These are phyloP conservation scores for Amazona finschi DNA, from an alignment of 2,797 vertebrate species.

Conservation along the genomic window DNA sequence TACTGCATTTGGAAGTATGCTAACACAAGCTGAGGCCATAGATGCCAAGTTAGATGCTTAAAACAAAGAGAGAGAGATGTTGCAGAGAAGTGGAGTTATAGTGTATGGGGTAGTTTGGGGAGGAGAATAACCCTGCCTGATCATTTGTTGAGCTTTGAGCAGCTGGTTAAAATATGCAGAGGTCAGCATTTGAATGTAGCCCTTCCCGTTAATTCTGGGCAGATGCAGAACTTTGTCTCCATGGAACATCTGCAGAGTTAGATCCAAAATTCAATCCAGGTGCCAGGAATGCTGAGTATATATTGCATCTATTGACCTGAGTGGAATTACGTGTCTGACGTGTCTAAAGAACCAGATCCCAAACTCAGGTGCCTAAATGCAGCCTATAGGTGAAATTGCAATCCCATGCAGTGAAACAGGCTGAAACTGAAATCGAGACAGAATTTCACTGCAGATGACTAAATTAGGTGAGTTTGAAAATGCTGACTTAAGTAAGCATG, in stretches of 20 bases:
- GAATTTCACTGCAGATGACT: background rate
- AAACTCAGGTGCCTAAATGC: background rate
- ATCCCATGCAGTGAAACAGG: background rate
- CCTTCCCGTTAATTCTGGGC: background rate
- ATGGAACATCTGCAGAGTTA: background rate
- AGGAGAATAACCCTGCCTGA: fast-evolving
- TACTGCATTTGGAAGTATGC: background rate
- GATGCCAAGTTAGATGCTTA: background rate
- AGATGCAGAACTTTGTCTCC: background rate
- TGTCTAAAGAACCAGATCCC: background rate
- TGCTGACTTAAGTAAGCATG: background rate
- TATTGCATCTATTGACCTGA: background rate
- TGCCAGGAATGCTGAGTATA: background rate
- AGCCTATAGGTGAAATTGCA: background rate
- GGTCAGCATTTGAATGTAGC: background rate
- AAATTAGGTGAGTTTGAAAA: background rate
- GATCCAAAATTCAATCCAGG: background rate
- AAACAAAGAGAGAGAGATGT: background rate
- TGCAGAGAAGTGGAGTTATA: background rate
- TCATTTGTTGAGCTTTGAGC: background rate
- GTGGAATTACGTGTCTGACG: background rate
- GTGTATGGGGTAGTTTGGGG: fast-evolving
- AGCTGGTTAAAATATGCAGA: background rate
- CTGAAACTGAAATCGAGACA: background rate
- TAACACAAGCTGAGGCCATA: background rate